phyloP scores from a whole-genome alignment of 2,888 invertebrate species.

The Drosophila mayaguana region DNA sequence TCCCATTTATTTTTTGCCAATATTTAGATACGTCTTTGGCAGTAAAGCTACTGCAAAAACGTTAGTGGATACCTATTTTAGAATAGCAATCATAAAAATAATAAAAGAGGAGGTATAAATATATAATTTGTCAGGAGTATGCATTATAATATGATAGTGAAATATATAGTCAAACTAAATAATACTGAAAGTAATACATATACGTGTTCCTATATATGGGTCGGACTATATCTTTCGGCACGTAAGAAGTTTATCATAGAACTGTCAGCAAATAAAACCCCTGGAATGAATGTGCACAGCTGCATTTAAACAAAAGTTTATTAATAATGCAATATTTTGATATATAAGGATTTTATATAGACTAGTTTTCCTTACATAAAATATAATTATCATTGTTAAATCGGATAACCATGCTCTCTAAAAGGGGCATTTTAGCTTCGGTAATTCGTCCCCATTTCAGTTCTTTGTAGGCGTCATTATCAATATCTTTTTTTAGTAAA shows the following conservation, averaged over 20 bases:
- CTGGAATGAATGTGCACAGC: not conserved
- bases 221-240: not conserved
- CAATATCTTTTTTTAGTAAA: slow-evolving; percentile 9
- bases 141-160: not conserved
- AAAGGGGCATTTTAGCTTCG: slow-evolving; percentile 3
- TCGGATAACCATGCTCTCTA: not conserved
- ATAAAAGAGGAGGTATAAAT: not conserved
- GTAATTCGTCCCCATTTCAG: not conserved
- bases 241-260: not conserved
- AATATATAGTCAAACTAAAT: not conserved
- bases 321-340: not conserved
- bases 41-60: slow-evolving; percentile 70
- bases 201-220: not conserved
- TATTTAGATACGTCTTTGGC: slow-evolving; percentile 41
- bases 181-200: not conserved
- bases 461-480: slow-evolving; percentile 43
- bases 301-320: not conserved
- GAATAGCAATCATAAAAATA: slow-evolving; percentile 45
- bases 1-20: slow-evolving; percentile 6
- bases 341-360: not conserved
- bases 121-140: not conserved
- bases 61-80: slow-evolving; percentile 54
- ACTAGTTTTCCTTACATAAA: not conserved
- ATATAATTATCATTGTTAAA: not conserved
- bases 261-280: not conserved